Percentiles rank a stretch among this genome's conserved stretches.
Conservation (phyloP, 2,797 vertebrate genomes). For the Benthosema pterotum region DNA sequence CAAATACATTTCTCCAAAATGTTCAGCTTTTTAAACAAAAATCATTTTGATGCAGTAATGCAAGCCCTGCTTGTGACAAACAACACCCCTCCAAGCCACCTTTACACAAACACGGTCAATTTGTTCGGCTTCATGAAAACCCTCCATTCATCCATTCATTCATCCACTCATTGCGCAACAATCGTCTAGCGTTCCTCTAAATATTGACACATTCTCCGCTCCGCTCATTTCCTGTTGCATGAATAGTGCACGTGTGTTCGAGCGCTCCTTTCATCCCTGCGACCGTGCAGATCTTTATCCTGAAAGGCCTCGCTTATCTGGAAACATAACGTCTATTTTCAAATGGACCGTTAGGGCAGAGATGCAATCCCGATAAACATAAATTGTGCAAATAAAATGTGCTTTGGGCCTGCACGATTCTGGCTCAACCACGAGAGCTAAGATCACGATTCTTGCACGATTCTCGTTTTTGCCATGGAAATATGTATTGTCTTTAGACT, state of each 20-base stretch:
- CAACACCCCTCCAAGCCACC: background rate
- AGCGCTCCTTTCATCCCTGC: conserved; percentile 58
- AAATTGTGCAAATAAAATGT: conserved; percentile 23
- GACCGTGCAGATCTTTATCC: conserved; percentile 28
- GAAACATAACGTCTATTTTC: conserved; percentile 37
- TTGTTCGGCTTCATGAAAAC: conserved; percentile 43
- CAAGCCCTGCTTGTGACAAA: too few relatives aligned
- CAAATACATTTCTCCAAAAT: too few relatives aligned
- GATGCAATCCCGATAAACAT: conserved; percentile 17
- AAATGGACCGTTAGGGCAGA: conserved; percentile 38
- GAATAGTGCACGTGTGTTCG: conserved; percentile 48
- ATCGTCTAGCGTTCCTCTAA: conserved; percentile 45
- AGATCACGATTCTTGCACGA: too few relatives aligned
- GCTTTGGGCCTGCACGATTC: conserved; percentile 4
- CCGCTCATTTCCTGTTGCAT: conserved; percentile 61
- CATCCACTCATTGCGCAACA: conserved; percentile 42
- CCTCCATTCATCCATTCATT: background rate
- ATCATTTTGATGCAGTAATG: too few relatives aligned
- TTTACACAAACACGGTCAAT: conserved; percentile 22
- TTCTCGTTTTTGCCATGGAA: too few relatives aligned
- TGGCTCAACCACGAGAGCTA: too few relatives aligned
- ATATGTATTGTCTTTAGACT: too few relatives aligned
- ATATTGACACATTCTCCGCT: conserved; percentile 64
- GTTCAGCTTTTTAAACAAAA: too few relatives aligned
- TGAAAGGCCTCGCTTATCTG: conserved; percentile 42